These are phyloP conservation scores for Nesidiocoris tenuis DNA, from an alignment of 2,888 invertebrate species.

Conservation along the genomic window DNA sequence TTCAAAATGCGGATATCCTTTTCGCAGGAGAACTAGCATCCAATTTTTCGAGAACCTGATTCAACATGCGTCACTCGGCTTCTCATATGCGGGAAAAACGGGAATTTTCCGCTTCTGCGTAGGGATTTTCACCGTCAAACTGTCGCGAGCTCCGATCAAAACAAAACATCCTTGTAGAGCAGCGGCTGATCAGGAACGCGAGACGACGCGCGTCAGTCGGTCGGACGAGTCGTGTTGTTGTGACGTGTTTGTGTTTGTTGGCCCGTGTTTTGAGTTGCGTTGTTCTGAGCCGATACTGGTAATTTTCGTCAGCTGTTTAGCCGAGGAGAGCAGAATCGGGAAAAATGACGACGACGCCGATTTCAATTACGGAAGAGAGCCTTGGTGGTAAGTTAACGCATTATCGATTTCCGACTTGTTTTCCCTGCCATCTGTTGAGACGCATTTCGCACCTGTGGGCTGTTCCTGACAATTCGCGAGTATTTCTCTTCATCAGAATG, in stretches of 20 bases:
- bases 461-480: too few species aligned
- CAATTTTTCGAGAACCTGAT: too few species aligned
- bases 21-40: too few species aligned
- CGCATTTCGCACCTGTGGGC: slow-evolving; percentile 2
- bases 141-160: too few species aligned
- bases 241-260: background rate
- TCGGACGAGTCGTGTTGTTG: background rate
- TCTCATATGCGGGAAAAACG: too few species aligned
- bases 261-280: background rate
- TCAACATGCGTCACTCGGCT: too few species aligned
- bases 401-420: slow-evolving; percentile 8
- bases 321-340: too few species aligned
- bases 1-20: too few species aligned
- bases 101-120: too few species aligned
- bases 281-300: background rate
- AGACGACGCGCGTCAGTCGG: slow-evolving; percentile 13
- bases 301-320: background rate
- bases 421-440: slow-evolving; percentile 24
- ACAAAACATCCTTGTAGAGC: too few species aligned
- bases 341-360: slow-evolving; percentile 47
- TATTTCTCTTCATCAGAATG: too few species aligned
- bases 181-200: background rate
- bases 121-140: too few species aligned
- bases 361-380: slow-evolving; percentile 46
- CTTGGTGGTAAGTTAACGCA: slow-evolving; percentile 43